These are phyloP conservation scores for Cataglyphis cursor DNA, from an alignment of 2,888 invertebrate species.

Conservation along the genomic window DNA sequence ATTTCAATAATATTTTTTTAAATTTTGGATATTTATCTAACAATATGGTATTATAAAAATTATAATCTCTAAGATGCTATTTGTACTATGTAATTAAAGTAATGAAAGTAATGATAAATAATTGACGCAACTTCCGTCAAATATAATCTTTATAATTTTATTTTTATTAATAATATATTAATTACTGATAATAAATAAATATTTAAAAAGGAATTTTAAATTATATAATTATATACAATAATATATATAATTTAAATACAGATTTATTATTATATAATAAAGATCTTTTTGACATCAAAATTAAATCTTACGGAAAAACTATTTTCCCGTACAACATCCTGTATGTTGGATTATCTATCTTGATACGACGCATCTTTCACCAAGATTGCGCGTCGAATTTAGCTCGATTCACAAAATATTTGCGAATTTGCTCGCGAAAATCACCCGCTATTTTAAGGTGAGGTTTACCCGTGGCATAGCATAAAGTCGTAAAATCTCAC, in stretches of 20 bases:
- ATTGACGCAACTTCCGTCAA: too few relatives aligned
- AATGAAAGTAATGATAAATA: too few relatives aligned
- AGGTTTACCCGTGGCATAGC: background rate
- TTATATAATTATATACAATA: too few relatives aligned
- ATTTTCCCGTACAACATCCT: background rate
- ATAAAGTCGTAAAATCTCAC: constrained; percentile 34
- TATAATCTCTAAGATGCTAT: background rate
- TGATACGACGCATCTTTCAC: too few relatives aligned
- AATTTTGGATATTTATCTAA: background rate
- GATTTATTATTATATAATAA: too few relatives aligned
- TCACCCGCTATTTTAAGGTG: background rate
- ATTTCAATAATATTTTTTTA: background rate
- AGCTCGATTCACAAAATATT: background rate
- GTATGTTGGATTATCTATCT: background rate
- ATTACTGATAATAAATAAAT: too few relatives aligned
- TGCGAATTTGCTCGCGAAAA: background rate
- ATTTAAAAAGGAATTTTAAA: too few relatives aligned
- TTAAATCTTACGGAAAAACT: background rate
- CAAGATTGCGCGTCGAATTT: background rate
- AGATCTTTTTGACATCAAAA: background rate
- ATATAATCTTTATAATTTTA: background rate
- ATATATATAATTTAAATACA: too few relatives aligned
- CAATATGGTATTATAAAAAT: too few relatives aligned
- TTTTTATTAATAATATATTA: background rate
- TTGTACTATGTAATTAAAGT: too few relatives aligned